phyloP scores from a whole-genome alignment of 92 coral and sea anemone genomes.

The Epizoanthus illoricatus region DNA sequence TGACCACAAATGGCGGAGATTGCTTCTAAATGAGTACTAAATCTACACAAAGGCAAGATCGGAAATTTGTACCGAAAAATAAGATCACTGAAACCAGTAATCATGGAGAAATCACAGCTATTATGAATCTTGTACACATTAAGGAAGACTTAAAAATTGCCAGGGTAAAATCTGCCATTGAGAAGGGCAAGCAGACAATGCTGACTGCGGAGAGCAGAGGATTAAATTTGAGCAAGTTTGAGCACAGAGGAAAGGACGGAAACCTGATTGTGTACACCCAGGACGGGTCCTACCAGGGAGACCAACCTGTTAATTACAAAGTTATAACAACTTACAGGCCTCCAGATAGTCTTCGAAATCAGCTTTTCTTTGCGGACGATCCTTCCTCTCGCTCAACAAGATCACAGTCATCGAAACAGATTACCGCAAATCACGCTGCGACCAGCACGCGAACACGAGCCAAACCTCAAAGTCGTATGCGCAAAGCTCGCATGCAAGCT shows the following conservation, averaged over 20 bases:
- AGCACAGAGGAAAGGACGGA: slow-evolving; percentile 79
- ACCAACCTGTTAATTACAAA: slow-evolving; percentile 56
- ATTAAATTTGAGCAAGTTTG: slow-evolving; percentile 76
- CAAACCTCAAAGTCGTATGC: background rate
- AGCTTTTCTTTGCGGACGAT: slow-evolving; percentile 71
- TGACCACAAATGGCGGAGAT: slow-evolving; percentile 10
- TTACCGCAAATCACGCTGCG: background rate
- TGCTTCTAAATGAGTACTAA: slow-evolving; percentile 1
- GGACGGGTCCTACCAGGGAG: slow-evolving; percentile 45
- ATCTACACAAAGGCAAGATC: background rate
- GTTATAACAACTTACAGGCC: slow-evolving; percentile 78
- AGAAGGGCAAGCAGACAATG: slow-evolving; percentile 74
- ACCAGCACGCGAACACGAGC: background rate
- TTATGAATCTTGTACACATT: slow-evolving; percentile 9
- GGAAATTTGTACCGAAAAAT: background rate
- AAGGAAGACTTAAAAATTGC: slow-evolving; percentile 42
- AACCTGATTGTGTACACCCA: slow-evolving; percentile 87
- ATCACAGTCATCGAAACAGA: background rate
- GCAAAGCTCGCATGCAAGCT: background rate
- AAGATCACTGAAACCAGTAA: background rate
- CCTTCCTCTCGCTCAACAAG: background rate
- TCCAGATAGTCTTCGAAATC: slow-evolving; percentile 68
- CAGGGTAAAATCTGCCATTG: slow-evolving; percentile 81
- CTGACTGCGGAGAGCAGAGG: slow-evolving; percentile 77
- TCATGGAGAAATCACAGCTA: background rate